Conservation (phyloP, 2,113 vertebrate genomes). For the Hylia prasina region DNA sequence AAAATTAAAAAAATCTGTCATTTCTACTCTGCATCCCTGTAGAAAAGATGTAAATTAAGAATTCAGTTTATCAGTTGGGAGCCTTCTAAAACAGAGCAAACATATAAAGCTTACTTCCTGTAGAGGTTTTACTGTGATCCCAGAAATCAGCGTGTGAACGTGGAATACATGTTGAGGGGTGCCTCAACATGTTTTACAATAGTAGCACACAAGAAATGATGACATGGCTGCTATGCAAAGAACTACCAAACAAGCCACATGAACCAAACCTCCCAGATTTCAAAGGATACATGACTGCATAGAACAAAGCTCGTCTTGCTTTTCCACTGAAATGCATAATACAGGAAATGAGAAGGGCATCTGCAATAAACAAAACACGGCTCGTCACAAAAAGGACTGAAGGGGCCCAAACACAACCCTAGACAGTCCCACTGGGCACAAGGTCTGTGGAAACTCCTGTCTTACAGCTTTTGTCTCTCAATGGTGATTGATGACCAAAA, state of each 20-base stretch:
- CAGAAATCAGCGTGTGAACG: not conserved
- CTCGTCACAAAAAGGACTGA: not conserved
- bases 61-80: not conserved
- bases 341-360: conserved; percentile 81
- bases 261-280: not conserved
- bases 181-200: not conserved
- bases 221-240: not conserved
- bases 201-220: not conserved
- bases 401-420: not conserved
- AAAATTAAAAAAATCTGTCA: not conserved
- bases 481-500: not conserved
- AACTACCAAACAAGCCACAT: not conserved
- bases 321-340: conserved; percentile 83
- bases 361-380: conserved; percentile 66
- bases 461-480: not conserved
- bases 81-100: not conserved
- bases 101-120: not conserved
- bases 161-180: not conserved
- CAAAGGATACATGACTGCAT: conserved; percentile 84
- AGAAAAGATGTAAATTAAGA: not conserved
- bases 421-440: not conserved
- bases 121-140: not conserved
- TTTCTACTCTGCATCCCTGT: not conserved
- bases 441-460: not conserved
- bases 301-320: conserved; percentile 72